Conservation (phyloP, 2,888 invertebrate genomes). For the Rhimphoctona megacephalus region DNA sequence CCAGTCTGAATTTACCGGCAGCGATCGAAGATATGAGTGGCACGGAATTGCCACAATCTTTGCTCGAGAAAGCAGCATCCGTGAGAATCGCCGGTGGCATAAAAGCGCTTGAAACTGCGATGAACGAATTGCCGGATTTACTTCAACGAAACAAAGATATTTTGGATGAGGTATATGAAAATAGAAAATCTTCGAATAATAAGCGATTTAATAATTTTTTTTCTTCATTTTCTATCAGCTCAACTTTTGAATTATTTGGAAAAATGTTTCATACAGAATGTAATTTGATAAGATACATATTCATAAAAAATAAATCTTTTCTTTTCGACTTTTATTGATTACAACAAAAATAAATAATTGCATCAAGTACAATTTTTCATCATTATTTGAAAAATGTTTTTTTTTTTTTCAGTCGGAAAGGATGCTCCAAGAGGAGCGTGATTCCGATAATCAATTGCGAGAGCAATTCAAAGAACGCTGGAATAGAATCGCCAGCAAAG, state of each 20-base stretch:
- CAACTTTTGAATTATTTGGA: too few species aligned
- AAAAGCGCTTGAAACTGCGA: slow-evolving; percentile 89
- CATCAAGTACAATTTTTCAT: background rate
- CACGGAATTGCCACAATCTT: slow-evolving; percentile 93
- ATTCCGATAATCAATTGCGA: slow-evolving; percentile 94
- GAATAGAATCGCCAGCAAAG: slow-evolving; percentile 94
- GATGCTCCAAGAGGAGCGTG: slow-evolving; percentile 95
- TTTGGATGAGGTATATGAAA: slow-evolving; percentile 91
- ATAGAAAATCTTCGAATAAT: background rate
- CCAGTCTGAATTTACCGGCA: slow-evolving; percentile 98
- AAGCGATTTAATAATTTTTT: background rate
- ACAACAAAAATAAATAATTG: too few species aligned
- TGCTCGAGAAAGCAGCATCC: slow-evolving; percentile 93
- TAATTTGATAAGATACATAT: too few species aligned
- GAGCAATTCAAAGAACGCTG: slow-evolving; percentile 97
- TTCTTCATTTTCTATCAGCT: too few species aligned
- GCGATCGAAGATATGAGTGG: slow-evolving; percentile 94
- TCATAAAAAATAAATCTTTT: too few species aligned
- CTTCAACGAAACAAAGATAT: slow-evolving; percentile 97
- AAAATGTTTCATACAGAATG: too few species aligned
- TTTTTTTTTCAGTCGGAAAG: slow-evolving; percentile 88
- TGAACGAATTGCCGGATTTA: slow-evolving; percentile 95
- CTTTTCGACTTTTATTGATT: too few species aligned
- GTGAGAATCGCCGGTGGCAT: slow-evolving; percentile 93
- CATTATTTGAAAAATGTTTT: background rate